A percentile compares a stretch with the other conserved stretches of the same genome.
phyloP scores from a whole-genome alignment of 2,888 invertebrate species.

The Prostheceraeus crozeri region DNA sequence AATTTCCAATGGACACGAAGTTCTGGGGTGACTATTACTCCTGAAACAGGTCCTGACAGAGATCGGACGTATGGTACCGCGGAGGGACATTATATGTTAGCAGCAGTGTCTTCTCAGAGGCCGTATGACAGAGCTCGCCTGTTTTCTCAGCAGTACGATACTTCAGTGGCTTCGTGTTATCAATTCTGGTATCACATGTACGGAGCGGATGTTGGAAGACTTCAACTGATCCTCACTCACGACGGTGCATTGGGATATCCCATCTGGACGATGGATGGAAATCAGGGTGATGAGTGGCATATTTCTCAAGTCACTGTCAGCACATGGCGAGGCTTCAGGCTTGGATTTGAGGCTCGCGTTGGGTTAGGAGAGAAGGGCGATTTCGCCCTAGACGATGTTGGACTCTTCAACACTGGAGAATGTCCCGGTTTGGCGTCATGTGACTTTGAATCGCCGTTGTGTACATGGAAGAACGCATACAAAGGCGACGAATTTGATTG shows the following conservation, averaged over 20 bases:
- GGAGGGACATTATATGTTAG: constrained; percentile 38
- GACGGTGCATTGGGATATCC: constrained; percentile 37
- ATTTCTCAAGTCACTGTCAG: constrained; percentile 45
- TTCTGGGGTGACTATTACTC: neutral
- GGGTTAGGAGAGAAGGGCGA: constrained; percentile 35
- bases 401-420: constrained; percentile 22
- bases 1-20: constrained; percentile 19
- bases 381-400: constrained; percentile 43
- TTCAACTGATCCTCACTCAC: constrained; percentile 43
- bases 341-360: constrained; percentile 21
- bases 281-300: constrained; percentile 48
- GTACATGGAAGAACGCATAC: constrained; percentile 48
- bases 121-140: constrained; percentile 40
- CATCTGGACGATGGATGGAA: constrained; percentile 46
- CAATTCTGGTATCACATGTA: constrained; percentile 43
- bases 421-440: constrained; percentile 45
- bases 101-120: constrained; percentile 17
- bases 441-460: constrained; percentile 51
- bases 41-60: constrained; percentile 29
- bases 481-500: constrained; percentile 53
- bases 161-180: constrained; percentile 40
- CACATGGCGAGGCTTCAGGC: constrained; percentile 29
- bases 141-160: constrained; percentile 43
- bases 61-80: constrained; percentile 50
- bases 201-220: constrained; percentile 43